Base-by-base conservation (phyloP, 2,113 vertebrate species). In the Vanacampus margaritifer region DNA sequence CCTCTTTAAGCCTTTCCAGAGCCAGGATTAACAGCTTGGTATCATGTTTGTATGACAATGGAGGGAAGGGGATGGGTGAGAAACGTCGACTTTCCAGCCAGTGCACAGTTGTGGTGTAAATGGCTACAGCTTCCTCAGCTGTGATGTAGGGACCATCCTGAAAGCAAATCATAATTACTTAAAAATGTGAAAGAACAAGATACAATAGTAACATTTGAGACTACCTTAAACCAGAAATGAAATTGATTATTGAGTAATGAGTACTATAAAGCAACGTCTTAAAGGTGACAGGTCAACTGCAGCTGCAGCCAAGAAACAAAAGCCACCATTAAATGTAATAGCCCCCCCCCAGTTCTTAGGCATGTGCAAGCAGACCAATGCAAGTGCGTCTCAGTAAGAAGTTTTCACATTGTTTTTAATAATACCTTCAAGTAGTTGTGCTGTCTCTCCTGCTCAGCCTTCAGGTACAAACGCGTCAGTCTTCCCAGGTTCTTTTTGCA, bases 141-240 rank as follows among this genome's bases (percentile, higher is more conserved):
- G 98, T 99, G 89, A 99, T 99, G 89, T 99, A 99, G 11, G 98
- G 98, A 0, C 98, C 98, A 16, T 99, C 98, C 98, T 99, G 83
- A 5, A 51, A 24, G 12, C 1, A 77, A n/a, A 78, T 70, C 51
- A 74, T 43, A n/a, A 36, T 16, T 28, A 70, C 24, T 17, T 46
- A 35, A 68, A 3, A 39, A 37, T 5, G 6, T 16, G 5, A 32
- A 35, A 21, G 12, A 24, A 12, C 7, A 36, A 60, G n/a, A 10
- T 43, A 36, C 2, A 58, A 56, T 1, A 0, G 6, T 5, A 48
- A 8, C 21, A 14, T 24, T 8, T 56, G 5, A 12, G 14, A 43
- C 23, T 5, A 64, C 5, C 61, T 19, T 41, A 24, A 26, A 11
- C 16, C 24, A 16, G 2, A 23, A 21, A 41, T 57, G 14, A 61